A percentile compares a stretch with the other conserved stretches of the same genome.
Evolutionary conservation across 2,888 invertebrate genomes (phyloP).

Genomic region (Chloromyia formosa): DNA sequence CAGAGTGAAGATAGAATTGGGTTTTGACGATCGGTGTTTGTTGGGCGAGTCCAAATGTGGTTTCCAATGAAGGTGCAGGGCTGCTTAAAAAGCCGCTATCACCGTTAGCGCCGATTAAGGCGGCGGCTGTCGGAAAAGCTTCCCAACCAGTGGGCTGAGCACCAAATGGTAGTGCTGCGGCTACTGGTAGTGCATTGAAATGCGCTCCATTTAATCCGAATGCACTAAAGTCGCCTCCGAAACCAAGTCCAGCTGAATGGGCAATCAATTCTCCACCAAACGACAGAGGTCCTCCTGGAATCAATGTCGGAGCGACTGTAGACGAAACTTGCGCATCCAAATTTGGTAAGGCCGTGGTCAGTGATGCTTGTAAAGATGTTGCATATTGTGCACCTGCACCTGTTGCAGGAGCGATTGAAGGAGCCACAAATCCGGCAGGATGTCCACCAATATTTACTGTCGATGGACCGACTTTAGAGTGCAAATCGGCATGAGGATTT

Average conservation of each 20-base stretch:
- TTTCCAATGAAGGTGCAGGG: not conserved
- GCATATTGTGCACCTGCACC: not conserved
- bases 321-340: not conserved
- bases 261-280: not conserved
- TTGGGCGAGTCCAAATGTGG: not conserved
- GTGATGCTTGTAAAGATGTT: not conserved
- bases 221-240: no score
- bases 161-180: not conserved
- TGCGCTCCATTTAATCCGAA: no score
- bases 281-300: not conserved
- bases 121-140: not conserved
- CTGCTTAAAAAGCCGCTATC: no score
- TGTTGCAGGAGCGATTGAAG: not conserved
- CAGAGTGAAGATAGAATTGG: constrained; percentile 60
- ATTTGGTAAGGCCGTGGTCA: not conserved
- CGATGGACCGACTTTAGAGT: no score
- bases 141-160: not conserved
- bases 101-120: no score
- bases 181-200: not conserved
- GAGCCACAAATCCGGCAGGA: not conserved
- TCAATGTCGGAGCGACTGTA: not conserved
- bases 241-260: not conserved
- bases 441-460: not conserved
- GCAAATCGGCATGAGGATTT: no score
- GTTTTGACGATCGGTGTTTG: constrained; percentile 60